These are phyloP conservation scores for Trichogramma dendrolimi DNA, from an alignment of 2,888 invertebrate genomes.

Conservation along the genomic window DNA sequence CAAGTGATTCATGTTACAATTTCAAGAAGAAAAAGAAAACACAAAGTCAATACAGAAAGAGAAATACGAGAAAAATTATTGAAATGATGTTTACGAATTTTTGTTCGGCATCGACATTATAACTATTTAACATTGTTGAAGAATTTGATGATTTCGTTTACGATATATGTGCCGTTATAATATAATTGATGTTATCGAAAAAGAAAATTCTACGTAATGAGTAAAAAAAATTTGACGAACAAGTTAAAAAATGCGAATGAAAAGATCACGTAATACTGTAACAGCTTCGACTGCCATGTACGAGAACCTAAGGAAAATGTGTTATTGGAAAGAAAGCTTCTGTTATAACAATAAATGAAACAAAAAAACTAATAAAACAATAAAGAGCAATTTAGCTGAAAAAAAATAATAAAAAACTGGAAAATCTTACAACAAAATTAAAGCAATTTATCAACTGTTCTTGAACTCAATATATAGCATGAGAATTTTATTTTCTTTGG, in stretches of 20 bases:
- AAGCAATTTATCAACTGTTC: too few relatives aligned
- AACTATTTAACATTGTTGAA: too few relatives aligned
- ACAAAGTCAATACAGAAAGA: too few relatives aligned
- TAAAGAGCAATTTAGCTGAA: conserved; percentile 1
- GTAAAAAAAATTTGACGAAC: neutral
- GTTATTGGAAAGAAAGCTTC: conserved; percentile 14
- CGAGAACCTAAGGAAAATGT: conserved; percentile 14
- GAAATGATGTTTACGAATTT: too few relatives aligned
- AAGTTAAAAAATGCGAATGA: conserved; percentile 3
- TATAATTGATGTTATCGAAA: neutral
- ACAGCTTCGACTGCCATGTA: conserved; percentile 28
- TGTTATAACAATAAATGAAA: conserved; percentile 12
- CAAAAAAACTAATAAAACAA: conserved; percentile 6
- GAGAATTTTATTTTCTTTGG: too few relatives aligned
- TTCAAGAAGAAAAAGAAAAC: too few relatives aligned
- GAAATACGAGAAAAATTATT: too few relatives aligned
- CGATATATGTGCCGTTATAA: too few relatives aligned
- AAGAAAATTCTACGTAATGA: neutral
- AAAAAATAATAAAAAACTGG: neutral
- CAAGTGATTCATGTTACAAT: too few relatives aligned
- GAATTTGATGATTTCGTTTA: too few relatives aligned
- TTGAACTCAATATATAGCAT: too few relatives aligned
- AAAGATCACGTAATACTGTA: conserved; percentile 8
- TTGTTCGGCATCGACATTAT: too few relatives aligned
- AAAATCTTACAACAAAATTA: neutral